A percentile compares a stretch with the other conserved stretches of the same genome.
Conservation (phyloP, 1,140 invertebrate species). For the Drosophila tropicalis region DNA sequence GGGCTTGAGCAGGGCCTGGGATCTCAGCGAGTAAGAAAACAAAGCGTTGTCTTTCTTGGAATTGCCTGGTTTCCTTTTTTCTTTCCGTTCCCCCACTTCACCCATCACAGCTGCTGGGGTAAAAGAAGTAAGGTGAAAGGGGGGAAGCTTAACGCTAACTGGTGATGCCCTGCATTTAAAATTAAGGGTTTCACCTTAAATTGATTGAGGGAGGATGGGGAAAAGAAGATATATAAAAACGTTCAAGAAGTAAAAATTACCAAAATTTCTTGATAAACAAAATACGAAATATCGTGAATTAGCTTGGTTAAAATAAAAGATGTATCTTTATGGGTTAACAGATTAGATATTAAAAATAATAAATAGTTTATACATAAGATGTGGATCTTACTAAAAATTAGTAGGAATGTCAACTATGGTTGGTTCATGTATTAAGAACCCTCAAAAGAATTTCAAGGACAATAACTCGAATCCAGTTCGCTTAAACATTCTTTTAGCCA, state of each 20-base stretch:
- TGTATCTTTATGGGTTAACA: too few species aligned
- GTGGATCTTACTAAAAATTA: too few species aligned
- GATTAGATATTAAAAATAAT: too few species aligned
- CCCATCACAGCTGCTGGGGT: not conserved
- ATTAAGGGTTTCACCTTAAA: conserved; percentile 5
- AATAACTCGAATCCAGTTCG: too few species aligned
- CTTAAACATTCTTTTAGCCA: too few species aligned
- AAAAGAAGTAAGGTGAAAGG: too few species aligned
- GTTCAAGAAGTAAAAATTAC: not conserved
- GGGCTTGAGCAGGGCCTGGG: conserved; percentile 38
- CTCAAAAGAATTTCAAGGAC: too few species aligned
- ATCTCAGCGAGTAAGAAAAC: conserved; percentile 48
- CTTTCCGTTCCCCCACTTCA: not conserved
- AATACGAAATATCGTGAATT: too few species aligned
- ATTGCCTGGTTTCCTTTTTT: conserved; percentile 28
- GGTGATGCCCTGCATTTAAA: conserved; percentile 40
- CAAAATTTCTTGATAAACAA: not conserved
- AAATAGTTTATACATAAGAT: too few species aligned
- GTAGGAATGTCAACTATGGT: too few species aligned
- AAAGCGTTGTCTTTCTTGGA: conserved; percentile 75
- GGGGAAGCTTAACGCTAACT: conserved; percentile 48
- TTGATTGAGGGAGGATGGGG: not conserved
- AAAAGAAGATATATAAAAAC: not conserved
- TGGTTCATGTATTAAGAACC: too few species aligned
- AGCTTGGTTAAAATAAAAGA: too few species aligned